Evolutionary conservation across 2,888 invertebrate species (phyloP), one percentile per base, ranked within the genome.

Genomic region (Erebia aethiops): DNA sequence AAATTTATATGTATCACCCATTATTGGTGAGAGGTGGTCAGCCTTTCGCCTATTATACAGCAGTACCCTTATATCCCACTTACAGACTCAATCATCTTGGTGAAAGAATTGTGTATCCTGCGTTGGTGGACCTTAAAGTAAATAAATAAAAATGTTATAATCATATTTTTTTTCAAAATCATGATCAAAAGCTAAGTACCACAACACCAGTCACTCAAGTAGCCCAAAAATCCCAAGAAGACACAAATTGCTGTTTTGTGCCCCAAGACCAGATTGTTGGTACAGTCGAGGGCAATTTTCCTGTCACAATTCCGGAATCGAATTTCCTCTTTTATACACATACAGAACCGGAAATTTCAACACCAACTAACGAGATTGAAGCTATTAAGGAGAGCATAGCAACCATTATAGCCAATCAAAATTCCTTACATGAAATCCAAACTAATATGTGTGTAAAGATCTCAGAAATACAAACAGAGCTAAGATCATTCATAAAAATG

Each of bases 131-230:
- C 26, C 26, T 26, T 26, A 26, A 26, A 26, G n/a, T 52, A 57
- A 57, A 57, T 57, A 57, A 57, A 57, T 57, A 57, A 57, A 57
- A 57, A 57, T 57, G 57, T 57, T 57, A 57, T 57, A 57, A 57
- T 57, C 57, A 26, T 57, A 26, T 57, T 57, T 57, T 57, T 56
- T 57, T 57, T 57, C 57, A 57, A 26, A 57, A 57, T 57, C 57
- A 57, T 57, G 13, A 57, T 57, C 26, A 57, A 57, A 57, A 13
- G 57, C 57, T 57, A 57, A 57, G 57, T 57, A 57, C 57, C 57
- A 57, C 57, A 57, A 57, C 57, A 57, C 57, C 57, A 57, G 57
- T 57, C 57, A 57, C 57, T 57, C 57, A 57, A 26, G 26, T 26
- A 26, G 26, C 26, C 26, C 26, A 26, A 26, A 26, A 26, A 26